A percentile compares a stretch with the other conserved stretches of the same genome.
phyloP scores from a whole-genome alignment of 2,888 invertebrate genomes.

The Trichogramma evanescens region DNA sequence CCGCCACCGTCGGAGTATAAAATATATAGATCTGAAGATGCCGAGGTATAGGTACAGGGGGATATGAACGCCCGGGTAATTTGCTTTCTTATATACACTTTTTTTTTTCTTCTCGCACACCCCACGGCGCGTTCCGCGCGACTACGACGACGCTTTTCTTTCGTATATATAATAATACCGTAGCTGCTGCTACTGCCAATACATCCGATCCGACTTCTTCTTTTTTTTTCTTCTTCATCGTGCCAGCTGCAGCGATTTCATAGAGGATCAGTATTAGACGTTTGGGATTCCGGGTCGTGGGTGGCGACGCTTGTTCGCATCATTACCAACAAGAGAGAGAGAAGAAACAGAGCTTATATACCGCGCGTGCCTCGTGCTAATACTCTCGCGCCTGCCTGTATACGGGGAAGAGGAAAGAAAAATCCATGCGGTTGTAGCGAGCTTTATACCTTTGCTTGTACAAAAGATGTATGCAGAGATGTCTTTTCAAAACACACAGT shows the following conservation, averaged over 20 bases:
- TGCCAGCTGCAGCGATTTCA: neutral
- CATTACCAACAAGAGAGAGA: too few relatives aligned
- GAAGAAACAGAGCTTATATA: neutral
- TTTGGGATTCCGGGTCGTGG: neutral
- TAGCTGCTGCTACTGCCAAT: too few relatives aligned
- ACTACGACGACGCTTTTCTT: neutral
- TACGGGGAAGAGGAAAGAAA: neutral
- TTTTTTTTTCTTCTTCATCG: neutral
- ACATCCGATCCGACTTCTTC: neutral
- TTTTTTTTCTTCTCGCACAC: neutral
- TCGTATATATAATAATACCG: neutral
- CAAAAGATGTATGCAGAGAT: neutral
- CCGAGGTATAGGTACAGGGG: conserved; percentile 28
- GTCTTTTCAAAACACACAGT: neutral
- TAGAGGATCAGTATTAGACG: too few relatives aligned
- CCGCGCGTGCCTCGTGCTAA: neutral
- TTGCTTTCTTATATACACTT: conserved; percentile 43
- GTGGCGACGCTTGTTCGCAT: neutral
- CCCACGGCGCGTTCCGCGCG: neutral
- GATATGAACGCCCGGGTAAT: conserved; percentile 43
- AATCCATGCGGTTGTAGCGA: neutral
- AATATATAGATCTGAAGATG: too few relatives aligned
- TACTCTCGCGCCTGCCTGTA: neutral
- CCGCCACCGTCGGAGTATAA: neutral
- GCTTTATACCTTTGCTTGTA: too few relatives aligned